A percentile compares a stretch with the other conserved stretches of the same genome.
phyloP scores from a whole-genome alignment of 2,888 invertebrate species.

The Acronicta aceris region DNA sequence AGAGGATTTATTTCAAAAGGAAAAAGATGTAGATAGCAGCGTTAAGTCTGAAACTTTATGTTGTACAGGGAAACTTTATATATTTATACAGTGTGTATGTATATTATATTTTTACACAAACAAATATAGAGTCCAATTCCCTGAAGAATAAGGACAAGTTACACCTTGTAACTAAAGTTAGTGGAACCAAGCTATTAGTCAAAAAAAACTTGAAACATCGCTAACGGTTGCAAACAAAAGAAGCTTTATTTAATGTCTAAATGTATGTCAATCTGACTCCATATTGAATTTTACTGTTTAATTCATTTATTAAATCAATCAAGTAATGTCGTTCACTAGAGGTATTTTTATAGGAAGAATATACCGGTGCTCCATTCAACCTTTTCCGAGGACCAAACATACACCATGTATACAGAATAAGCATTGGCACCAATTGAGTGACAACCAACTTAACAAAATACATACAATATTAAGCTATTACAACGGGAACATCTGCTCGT shows the following conservation, averaged over 20 bases:
- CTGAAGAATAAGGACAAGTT: too few relatives aligned
- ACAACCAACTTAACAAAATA: slow-evolving; percentile 46
- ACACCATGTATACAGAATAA: slow-evolving; percentile 5
- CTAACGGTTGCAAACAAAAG: too few relatives aligned
- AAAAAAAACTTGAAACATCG: too few relatives aligned
- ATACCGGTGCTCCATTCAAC: not conserved
- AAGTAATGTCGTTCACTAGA: too few relatives aligned
- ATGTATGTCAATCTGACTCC: too few relatives aligned
- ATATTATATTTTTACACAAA: too few relatives aligned
- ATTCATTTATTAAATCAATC: too few relatives aligned
- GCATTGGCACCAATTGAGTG: slow-evolving; percentile 14
- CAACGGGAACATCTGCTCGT: slow-evolving; percentile 52
- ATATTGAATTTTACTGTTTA: too few relatives aligned
- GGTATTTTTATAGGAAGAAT: too few relatives aligned
- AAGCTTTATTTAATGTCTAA: not conserved
- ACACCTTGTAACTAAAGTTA: too few relatives aligned
- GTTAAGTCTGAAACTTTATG: not conserved
- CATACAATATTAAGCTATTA: slow-evolving; percentile 51
- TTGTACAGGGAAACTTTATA: not conserved
- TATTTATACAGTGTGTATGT: not conserved
- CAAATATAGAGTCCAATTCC: too few relatives aligned
- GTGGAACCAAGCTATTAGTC: too few relatives aligned
- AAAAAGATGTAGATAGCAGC: slow-evolving; percentile 14
- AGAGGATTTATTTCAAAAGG: slow-evolving; percentile 3
- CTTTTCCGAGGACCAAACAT: not conserved